Evolutionary conservation across 37 sponge, comb jelly and placozoan species (phyloP).

Genomic region (Beroe forskalii): DNA sequence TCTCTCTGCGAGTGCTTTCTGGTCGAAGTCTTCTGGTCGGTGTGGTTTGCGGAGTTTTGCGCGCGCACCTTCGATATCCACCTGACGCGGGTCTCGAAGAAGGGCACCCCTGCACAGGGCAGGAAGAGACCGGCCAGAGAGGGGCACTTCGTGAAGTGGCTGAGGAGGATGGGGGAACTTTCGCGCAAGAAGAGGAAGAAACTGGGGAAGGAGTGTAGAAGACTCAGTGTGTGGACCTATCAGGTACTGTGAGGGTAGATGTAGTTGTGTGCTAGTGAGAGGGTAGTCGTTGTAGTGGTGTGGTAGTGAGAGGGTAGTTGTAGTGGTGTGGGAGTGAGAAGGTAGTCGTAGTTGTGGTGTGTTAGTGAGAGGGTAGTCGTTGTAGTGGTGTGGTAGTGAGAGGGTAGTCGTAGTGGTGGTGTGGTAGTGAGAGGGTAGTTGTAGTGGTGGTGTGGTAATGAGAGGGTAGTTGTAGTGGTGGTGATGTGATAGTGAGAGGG

Average conservation of each 20-base stretch:
- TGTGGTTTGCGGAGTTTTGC: not conserved
- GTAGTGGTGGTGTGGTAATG: no score
- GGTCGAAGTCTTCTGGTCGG: conserved; percentile 28
- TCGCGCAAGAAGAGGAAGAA: not conserved
- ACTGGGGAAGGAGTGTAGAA: not conserved
- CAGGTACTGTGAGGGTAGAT: no score
- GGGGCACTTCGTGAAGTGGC: not conserved
- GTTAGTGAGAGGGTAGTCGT: not conserved
- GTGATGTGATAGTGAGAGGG: no score
- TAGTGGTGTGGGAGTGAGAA: no score
- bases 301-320: no score
- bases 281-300: not conserved
- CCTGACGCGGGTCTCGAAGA: not conserved
- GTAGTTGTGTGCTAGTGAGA: no score
- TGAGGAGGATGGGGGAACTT: not conserved
- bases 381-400: not conserved
- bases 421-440: no score
- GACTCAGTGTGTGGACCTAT: not conserved
- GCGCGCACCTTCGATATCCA: not conserved
- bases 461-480: not conserved
- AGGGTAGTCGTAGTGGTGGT: no score
- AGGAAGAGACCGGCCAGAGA: not conserved
- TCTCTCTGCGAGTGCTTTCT: not conserved
- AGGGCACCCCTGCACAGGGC: conserved; percentile 18
- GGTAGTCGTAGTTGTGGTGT: no score